Evolutionary conservation across 92 coral and sea anemone genomes (phyloP).

Genomic region (Zoanthus gigantus): DNA sequence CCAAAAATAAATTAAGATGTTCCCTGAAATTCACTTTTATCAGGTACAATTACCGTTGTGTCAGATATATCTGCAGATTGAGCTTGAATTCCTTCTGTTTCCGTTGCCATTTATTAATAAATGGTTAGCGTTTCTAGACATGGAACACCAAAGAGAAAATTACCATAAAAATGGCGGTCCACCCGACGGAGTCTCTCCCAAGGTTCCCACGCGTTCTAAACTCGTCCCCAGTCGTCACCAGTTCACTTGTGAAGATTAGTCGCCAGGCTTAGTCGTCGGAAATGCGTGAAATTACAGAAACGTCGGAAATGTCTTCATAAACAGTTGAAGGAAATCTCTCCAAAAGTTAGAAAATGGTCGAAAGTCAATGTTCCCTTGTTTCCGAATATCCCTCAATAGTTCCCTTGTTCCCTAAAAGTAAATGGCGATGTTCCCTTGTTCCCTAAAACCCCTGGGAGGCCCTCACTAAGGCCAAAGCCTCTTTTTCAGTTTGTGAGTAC

Average conservation of each 20-base stretch:
- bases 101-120: constrained; percentile 41
- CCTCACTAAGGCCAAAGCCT: too few relatives aligned
- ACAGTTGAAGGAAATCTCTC: neutral
- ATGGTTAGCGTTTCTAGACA: constrained; percentile 48
- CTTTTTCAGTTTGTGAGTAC: too few relatives aligned
- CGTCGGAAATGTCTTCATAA: neutral
- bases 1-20: too few relatives aligned
- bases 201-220: constrained; percentile 12
- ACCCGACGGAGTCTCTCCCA: constrained; percentile 26
- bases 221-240: constrained; percentile 13
- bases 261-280: constrained; percentile 25
- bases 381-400: neutral
- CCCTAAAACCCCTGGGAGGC: neutral
- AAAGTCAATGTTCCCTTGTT: constrained; percentile 4
- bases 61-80: constrained; percentile 17
- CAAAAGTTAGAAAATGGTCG: constrained; percentile 16
- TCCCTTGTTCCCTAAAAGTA: constrained; percentile 7
- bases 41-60: constrained; percentile 12
- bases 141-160: constrained; percentile 38
- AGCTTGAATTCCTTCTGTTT: constrained; percentile 29
- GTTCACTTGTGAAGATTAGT: constrained; percentile 15
- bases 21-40: too few relatives aligned
- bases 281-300: constrained; percentile 16
- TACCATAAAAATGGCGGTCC: constrained; percentile 33
- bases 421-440: too few relatives aligned